Conservation (phyloP, 2,888 invertebrate species). For the Chouioia cunea region DNA sequence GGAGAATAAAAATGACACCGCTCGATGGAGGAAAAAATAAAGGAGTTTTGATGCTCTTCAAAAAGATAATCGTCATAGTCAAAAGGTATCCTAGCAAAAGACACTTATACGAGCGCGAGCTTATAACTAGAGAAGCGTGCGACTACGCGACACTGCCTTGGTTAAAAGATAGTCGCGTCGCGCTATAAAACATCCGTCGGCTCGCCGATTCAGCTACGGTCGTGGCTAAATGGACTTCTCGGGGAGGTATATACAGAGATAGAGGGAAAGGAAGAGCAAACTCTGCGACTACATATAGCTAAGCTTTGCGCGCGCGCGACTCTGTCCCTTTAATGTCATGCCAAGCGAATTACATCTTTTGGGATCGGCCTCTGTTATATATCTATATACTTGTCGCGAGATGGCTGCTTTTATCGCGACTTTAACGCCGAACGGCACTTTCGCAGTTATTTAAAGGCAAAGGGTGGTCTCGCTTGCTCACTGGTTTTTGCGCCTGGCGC, state of each 20-base stretch:
- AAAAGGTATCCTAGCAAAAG: constrained; percentile 35
- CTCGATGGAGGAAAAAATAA: neutral
- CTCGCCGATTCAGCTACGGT: neutral
- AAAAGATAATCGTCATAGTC: constrained; percentile 39
- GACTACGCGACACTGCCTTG: constrained; percentile 45
- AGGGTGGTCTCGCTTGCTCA: neutral
- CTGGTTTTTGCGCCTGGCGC: too few species aligned
- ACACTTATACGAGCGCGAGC: constrained; percentile 40
- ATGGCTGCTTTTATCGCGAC: constrained; percentile 18
- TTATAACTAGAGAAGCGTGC: constrained; percentile 46
- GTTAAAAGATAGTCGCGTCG: constrained; percentile 39
- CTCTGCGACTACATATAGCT: too few species aligned
- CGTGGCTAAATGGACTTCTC: neutral
- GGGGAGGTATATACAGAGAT: neutral
- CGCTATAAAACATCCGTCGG: constrained; percentile 44
- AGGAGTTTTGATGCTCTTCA: constrained; percentile 30
- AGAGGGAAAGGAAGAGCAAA: constrained; percentile 1
- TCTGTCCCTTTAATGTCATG: constrained; percentile 31
- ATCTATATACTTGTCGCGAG: neutral
- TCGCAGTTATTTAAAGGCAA: constrained; percentile 5
- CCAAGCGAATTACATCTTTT: constrained; percentile 26
- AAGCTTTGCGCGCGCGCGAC: constrained; percentile 8
- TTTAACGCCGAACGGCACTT: constrained; percentile 23
- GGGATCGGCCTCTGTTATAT: constrained; percentile 13
- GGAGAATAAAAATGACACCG: neutral